Evolutionary conservation across 2,888 invertebrate genomes (phyloP).

Genomic region (Nematopogon swammerdamellus): DNA sequence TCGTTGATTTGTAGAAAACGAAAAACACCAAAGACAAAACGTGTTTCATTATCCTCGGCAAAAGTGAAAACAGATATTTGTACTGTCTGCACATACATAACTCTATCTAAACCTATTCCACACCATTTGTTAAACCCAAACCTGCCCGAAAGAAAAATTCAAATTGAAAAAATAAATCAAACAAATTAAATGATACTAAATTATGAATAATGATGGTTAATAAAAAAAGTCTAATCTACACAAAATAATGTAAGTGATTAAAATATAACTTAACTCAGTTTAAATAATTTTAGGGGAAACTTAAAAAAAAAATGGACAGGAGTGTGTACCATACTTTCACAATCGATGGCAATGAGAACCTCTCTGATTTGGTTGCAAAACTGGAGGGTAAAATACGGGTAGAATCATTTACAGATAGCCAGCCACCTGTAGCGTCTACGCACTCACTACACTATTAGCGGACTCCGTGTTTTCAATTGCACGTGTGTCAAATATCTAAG

Average conservation of each 20-base stretch:
- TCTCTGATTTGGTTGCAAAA: not conserved
- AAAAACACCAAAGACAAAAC: not conserved
- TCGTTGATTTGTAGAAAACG: constrained; percentile 32
- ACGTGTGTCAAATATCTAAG: no score
- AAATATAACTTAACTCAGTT: not conserved
- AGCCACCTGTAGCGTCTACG: no score
- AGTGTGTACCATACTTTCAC: not conserved
- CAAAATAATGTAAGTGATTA: not conserved
- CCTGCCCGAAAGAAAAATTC: not conserved
- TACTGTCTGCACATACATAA: not conserved
- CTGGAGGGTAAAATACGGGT: no score
- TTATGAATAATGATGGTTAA: not conserved
- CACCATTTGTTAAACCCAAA: not conserved
- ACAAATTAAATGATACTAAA: not conserved
- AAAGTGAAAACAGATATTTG: not conserved
- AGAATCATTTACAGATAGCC: no score
- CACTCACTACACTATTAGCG: no score
- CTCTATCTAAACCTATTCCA: not conserved
- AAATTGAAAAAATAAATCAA: not conserved
- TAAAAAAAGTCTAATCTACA: not conserved
- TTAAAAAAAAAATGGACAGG: not conserved
- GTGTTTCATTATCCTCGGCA: not conserved
- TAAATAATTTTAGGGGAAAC: not conserved
- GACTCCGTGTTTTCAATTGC: no score
- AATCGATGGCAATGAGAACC: constrained; percentile 1